These are phyloP conservation scores for Caenorhabditis elegans DNA, from an alignment of 1,140 invertebrate species.

Conservation along the genomic window DNA sequence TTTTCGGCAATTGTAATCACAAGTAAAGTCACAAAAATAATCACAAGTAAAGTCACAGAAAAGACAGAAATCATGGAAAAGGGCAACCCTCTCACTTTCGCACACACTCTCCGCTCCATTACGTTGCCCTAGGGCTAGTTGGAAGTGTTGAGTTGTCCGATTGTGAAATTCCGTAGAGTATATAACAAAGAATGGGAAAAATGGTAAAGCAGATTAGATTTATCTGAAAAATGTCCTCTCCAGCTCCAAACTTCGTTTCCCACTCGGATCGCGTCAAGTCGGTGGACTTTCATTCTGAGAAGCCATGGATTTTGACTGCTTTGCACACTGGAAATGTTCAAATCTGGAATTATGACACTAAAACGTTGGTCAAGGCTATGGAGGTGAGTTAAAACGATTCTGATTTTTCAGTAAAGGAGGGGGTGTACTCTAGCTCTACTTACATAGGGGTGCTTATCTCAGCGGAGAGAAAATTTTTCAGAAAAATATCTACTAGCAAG, in stretches of 20 bases:
- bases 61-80: no score
- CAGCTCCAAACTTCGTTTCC: conserved; percentile 79
- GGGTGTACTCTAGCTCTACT: no score
- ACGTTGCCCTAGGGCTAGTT: neutral
- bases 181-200: neutral
- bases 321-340: conserved; percentile 98
- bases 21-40: no score
- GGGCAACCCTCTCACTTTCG: neutral
- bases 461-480: no score
- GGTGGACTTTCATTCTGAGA: conserved; percentile 91
- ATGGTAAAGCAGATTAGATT: neutral
- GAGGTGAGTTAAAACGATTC: conserved; percentile 70
- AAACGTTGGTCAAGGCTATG: conserved; percentile 86
- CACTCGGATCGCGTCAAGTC: conserved; percentile 96
- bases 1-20: no score
- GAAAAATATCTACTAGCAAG: no score
- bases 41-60: no score
- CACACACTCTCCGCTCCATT: neutral
- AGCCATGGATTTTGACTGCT: conserved; percentile 96
- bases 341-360: conserved; percentile 92
- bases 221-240: neutral
- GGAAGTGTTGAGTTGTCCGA: neutral
- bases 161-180: neutral
- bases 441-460: no score
- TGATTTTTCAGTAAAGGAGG: no score